Percentiles rank a stretch among this genome's conserved stretches.
These are phyloP conservation scores for Coregonus ussuriensis DNA, from an alignment of 2,797 vertebrate genomes.

Conservation along the genomic window DNA sequence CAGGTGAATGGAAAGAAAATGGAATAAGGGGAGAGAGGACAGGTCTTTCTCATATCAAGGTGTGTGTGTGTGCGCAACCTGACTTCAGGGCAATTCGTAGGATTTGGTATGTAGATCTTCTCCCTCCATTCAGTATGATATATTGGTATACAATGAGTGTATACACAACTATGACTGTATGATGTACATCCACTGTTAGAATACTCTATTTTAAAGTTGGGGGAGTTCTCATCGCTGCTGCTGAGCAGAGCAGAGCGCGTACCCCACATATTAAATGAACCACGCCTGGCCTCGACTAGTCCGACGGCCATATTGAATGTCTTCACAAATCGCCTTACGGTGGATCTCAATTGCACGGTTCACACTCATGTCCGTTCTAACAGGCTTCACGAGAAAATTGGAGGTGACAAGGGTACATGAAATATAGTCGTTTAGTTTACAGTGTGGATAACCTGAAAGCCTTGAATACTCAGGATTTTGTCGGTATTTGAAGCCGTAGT, in stretches of 20 bases:
- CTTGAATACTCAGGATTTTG: background rate
- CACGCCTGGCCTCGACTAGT: conserved; percentile 41
- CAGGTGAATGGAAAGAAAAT: background rate
- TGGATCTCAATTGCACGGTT: conserved; percentile 50
- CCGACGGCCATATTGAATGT: conserved; percentile 72
- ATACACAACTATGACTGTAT: background rate
- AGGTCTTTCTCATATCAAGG: background rate
- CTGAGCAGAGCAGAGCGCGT: background rate
- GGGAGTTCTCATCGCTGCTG: background rate
- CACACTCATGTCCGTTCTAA: conserved; percentile 41
- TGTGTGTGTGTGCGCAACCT: background rate
- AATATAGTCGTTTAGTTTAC: background rate
- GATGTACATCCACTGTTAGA: background rate
- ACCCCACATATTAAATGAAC: conserved; percentile 35
- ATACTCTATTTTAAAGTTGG: conserved; percentile 10
- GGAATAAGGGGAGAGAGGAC: background rate
- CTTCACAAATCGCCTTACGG: conserved; percentile 67
- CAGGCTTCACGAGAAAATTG: conserved; percentile 26
- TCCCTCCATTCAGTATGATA: background rate
- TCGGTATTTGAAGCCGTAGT: conserved; percentile 17
- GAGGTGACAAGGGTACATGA: background rate
- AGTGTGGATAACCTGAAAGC: background rate
- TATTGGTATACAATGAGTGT: background rate
- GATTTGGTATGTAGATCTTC: background rate
- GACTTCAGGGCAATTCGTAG: too few species aligned